phyloP scores from a whole-genome alignment of 2,797 vertebrate genomes.

The Rousettus madagascariensis region DNA sequence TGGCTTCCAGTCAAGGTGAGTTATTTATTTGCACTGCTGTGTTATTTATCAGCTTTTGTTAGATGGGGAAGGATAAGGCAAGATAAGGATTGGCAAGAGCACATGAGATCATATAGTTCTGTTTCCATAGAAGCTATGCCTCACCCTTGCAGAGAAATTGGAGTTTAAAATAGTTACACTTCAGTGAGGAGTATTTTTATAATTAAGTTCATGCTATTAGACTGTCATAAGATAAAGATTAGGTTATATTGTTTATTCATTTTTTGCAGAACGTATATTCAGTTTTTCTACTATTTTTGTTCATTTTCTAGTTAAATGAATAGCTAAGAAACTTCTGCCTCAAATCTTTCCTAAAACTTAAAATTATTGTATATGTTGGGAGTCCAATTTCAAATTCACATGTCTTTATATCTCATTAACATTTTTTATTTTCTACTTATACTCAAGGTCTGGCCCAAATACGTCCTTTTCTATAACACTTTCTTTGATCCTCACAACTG shows the following conservation, averaged over 20 bases:
- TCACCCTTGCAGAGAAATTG: background rate
- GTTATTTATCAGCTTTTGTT: slow-evolving; percentile 57
- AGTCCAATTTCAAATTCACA: slow-evolving; percentile 7
- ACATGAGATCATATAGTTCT: background rate
- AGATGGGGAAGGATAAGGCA: background rate
- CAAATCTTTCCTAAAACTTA: background rate
- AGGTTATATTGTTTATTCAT: background rate
- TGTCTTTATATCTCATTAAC: background rate
- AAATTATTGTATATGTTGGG: background rate
- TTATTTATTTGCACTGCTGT: slow-evolving; percentile 63
- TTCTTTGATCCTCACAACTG: background rate
- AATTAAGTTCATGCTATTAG: slow-evolving; percentile 10
- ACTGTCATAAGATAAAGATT: background rate
- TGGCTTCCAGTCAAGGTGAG: slow-evolving; percentile 84
- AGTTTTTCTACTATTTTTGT: background rate
- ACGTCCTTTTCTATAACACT: background rate
- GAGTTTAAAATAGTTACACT: background rate
- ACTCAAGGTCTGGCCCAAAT: background rate
- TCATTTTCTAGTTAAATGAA: slow-evolving; percentile 21
- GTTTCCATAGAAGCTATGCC: background rate
- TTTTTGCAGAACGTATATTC: slow-evolving; percentile 4
- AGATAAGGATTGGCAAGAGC: background rate
- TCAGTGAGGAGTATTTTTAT: background rate
- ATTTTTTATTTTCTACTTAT: slow-evolving; percentile 24
- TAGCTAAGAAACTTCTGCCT: background rate